Evolutionary conservation across 37 sponge, comb jelly and placozoan genomes (phyloP).

Genomic region (Aplysina aerophoba): DNA sequence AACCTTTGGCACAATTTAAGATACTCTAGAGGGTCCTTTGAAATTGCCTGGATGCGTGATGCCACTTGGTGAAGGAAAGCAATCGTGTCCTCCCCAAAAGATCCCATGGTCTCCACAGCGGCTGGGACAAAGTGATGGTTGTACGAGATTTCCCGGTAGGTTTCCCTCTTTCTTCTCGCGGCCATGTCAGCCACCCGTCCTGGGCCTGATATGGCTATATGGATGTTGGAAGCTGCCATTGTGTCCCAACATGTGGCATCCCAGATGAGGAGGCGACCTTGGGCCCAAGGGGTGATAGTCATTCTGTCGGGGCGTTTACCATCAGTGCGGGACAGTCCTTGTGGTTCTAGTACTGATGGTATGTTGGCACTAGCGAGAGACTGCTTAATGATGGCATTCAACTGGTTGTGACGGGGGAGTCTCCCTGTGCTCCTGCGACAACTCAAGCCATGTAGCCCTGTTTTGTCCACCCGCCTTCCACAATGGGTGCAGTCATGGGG

Average conservation of each 20-base stretch:
- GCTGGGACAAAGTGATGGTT: too few species aligned
- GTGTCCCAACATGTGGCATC: not conserved
- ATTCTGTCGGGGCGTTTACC: too few species aligned
- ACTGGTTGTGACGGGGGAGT: not conserved
- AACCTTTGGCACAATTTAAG: too few species aligned
- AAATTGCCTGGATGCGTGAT: not conserved
- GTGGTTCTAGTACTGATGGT: too few species aligned
- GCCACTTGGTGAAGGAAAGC: not conserved
- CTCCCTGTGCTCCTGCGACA: not conserved
- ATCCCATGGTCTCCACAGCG: not conserved
- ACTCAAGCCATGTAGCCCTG: not conserved
- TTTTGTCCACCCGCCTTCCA: not conserved
- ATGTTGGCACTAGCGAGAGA: too few species aligned
- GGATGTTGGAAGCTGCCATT: too few species aligned
- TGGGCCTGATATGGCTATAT: not conserved
- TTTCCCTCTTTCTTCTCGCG: not conserved
- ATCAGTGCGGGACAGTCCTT: too few species aligned
- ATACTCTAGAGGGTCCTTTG: too few species aligned
- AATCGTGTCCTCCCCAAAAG: not conserved
- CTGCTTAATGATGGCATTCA: not conserved
- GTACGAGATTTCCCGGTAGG: not conserved
- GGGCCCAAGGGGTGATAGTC: too few species aligned
- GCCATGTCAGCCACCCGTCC: not conserved
- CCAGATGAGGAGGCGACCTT: too few species aligned
- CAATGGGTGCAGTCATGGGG: not conserved